Conservation (phyloP, 2,113 vertebrate species). For the Neolamprologus cancellatus region DNA sequence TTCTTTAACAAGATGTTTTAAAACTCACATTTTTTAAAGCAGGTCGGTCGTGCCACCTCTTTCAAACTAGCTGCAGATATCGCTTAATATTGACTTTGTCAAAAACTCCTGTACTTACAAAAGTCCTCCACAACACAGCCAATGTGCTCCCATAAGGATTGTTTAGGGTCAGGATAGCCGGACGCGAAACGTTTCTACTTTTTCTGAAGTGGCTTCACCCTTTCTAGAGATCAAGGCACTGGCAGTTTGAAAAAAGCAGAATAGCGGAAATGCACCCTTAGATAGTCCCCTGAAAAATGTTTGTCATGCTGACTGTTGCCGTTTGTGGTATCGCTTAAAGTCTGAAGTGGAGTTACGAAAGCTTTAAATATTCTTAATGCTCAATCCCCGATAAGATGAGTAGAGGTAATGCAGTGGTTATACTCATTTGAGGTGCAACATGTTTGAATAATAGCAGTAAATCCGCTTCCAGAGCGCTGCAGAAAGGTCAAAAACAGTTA, state of each 20-base stretch:
- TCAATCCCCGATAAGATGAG: neutral
- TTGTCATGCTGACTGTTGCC: conserved; percentile 32
- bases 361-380: neutral
- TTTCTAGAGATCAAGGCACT: conserved; percentile 51
- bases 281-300: conserved; percentile 6
- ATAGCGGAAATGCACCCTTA: neutral
- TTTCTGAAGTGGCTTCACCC: conserved; percentile 1
- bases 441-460: neutral
- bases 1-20: neutral
- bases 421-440: conserved; percentile 4
- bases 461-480: neutral
- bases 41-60: neutral
- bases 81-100: neutral
- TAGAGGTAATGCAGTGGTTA: conserved; percentile 23
- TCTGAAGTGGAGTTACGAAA: neutral
- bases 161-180: neutral
- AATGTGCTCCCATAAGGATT: conserved; percentile 10
- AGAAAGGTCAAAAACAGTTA: neutral
- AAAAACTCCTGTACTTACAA: conserved; percentile 23
- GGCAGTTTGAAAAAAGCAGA: conserved; percentile 30
- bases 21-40: neutral
- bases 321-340: neutral
- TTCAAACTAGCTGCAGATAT: neutral
- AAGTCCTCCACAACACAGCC: conserved; percentile 10
- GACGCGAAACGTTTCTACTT: neutral